Evolutionary conservation across 1,140 invertebrate genomes (phyloP).

Genomic region (Zaprionus taronus): DNA sequence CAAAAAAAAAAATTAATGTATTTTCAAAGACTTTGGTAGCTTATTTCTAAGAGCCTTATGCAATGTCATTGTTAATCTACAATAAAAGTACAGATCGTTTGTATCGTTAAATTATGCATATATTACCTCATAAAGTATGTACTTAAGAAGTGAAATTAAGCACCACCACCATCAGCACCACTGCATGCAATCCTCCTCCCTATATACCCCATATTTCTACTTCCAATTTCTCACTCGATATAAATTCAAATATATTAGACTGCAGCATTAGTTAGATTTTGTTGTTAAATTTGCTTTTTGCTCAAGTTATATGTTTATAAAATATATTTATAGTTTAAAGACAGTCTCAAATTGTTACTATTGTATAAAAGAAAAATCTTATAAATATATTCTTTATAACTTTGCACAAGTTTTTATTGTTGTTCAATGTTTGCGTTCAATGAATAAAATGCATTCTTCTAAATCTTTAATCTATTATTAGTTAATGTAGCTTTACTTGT

Average conservation of each 20-base stretch:
- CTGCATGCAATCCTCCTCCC: conserved; percentile 10
- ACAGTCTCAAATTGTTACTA: conserved; percentile 34
- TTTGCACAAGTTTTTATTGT: conserved; percentile 48
- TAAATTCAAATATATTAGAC: conserved; percentile 22
- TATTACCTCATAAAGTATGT: conserved; percentile 65
- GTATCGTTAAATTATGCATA: conserved; percentile 31
- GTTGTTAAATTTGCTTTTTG: conserved; percentile 45
- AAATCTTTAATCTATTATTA: conserved; percentile 15
- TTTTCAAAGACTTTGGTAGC: neutral
- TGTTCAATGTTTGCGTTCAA: conserved; percentile 27
- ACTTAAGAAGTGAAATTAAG: conserved; percentile 61
- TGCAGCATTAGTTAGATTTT: conserved; percentile 40
- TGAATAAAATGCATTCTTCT: conserved; percentile 22
- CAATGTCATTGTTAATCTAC: conserved; percentile 2
- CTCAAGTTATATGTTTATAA: conserved; percentile 25
- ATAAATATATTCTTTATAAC: conserved; percentile 30
- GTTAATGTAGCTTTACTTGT: conserved; percentile 31
- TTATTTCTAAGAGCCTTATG: neutral
- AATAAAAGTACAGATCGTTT: conserved; percentile 16
- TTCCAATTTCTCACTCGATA: conserved; percentile 22
- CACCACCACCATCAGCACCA: neutral
- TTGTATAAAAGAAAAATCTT: conserved; percentile 1
- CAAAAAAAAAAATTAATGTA: neutral
- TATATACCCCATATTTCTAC: conserved; percentile 20
- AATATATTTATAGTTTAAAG: conserved; percentile 27